Base-by-base conservation (phyloP, 2,113 vertebrate genomes). In the Uria lomvia region DNA sequence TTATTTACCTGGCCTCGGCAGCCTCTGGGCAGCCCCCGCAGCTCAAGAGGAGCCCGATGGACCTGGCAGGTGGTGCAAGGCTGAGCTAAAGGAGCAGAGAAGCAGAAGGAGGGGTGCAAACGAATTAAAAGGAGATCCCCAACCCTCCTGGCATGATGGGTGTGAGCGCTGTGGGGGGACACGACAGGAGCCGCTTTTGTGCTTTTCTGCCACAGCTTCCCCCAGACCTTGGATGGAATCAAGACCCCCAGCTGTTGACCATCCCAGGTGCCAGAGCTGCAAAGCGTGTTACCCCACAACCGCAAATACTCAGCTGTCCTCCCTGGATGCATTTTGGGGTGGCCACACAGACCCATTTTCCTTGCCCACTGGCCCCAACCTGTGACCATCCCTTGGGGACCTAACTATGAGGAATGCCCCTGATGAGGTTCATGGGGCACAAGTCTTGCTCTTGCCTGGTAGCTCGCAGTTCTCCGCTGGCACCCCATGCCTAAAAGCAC, bases 21-120 rank as follows among this genome's bases (percentile, higher is more conserved):
- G 23, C 19, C 8, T 19, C 30, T 1, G 3, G 9, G 20, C 26
- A 77, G 50, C 49, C 34, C 52, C 60, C 3, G 0, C 2, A 3
- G 52, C 38, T 67, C 34, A 12, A n/a, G 11, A 63, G 43, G 43
- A 43, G 36, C 38, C 26, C 2, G 0, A 14, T 1, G 8, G 40
- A 30, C 38, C 49, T 8, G 49, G 72, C 2, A 1, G 19, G 19
- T 1, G 0, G 40, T 2, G 4, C 29, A 9, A 55, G 23, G 67
- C 60, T 52, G 32, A 59, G 47, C n/a, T 15, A 11, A 58, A 42
- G 32, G 49, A 65, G 36, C 58, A 56, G 50, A 32, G 24, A 6
- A 52, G 13, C 15, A 53, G 49, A 47, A 74, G n/a, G 52, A 68
- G 17, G 30, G 29, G 49, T 24, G 11, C 26, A 22, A 71, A 55